Evolutionary conservation across 2,113 vertebrate species (phyloP).

Genomic region (Cathartes aura): DNA sequence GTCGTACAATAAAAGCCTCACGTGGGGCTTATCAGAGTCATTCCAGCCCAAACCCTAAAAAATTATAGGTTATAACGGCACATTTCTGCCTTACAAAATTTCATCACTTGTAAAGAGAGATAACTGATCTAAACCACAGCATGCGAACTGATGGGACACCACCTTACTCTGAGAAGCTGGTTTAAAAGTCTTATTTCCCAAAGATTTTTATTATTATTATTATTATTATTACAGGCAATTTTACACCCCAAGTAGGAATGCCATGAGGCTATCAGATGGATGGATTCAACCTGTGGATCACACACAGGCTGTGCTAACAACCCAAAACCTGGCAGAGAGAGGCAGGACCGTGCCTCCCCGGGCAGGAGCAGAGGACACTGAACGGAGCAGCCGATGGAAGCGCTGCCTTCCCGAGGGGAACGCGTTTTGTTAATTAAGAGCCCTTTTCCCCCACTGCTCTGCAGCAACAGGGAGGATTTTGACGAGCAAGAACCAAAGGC

Average conservation of each 20-base stretch:
- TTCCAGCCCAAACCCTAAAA: neutral
- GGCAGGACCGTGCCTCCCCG: neutral
- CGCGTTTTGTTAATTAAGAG: neutral
- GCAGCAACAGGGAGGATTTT: neutral
- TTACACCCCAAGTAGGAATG: neutral
- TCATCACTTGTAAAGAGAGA: neutral
- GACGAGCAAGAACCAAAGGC: neutral
- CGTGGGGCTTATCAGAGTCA: neutral
- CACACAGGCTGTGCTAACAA: neutral
- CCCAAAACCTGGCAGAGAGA: neutral
- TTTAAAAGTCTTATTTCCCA: neutral
- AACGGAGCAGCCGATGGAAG: neutral
- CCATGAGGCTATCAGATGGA: neutral
- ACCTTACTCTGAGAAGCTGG: neutral
- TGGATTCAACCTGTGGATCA: neutral
- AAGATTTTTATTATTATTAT: neutral
- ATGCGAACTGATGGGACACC: neutral
- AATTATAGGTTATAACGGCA: neutral
- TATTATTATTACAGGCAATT: neutral
- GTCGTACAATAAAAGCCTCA: neutral
- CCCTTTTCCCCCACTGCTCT: neutral
- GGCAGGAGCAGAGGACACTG: neutral
- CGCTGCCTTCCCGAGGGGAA: neutral
- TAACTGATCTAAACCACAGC: neutral
- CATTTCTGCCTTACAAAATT: neutral